Evolutionary conservation across 2,797 vertebrate species (phyloP).

Genomic region (Distichodus sexfasciatus): DNA sequence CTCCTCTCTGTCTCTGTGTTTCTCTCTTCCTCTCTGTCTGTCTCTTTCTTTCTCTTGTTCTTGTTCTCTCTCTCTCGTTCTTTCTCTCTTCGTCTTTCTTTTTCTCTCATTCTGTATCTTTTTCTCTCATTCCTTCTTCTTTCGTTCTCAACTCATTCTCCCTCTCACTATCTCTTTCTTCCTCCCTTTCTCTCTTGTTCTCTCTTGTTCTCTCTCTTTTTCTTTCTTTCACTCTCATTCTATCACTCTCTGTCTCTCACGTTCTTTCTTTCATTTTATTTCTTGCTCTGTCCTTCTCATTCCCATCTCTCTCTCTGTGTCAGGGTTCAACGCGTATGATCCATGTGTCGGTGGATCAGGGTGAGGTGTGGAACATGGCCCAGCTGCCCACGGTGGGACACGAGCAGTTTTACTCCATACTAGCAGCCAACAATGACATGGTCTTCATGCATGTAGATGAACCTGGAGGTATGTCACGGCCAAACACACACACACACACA

Average conservation of each 20-base stretch:
- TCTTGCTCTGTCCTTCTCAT: neutral
- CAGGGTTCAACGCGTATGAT: conserved; percentile 80
- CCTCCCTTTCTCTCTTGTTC: neutral
- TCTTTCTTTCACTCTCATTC: neutral
- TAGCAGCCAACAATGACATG: conserved; percentile 88
- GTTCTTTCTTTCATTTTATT: neutral
- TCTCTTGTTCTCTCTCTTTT: neutral
- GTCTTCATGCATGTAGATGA: conserved; percentile 97
- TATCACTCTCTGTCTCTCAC: neutral
- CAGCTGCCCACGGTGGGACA: conserved; percentile 92
- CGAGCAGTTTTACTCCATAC: conserved; percentile 94
- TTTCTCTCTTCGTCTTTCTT: neutral
- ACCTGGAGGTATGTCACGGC: conserved; percentile 79
- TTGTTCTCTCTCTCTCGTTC: neutral
- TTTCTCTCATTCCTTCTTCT: too few species aligned
- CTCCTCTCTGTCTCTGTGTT: neutral
- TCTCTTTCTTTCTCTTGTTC: neutral
- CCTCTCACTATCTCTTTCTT: too few species aligned
- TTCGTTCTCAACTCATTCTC: neutral
- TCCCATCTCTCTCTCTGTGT: neutral
- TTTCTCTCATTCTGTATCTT: neutral
- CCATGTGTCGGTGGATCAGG: conserved; percentile 86
- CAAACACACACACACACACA: neutral
- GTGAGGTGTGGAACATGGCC: conserved; percentile 90
- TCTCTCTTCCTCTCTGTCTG: neutral